Base-by-base conservation (phyloP, 2,888 invertebrate species). In the Eledona agricola region DNA sequence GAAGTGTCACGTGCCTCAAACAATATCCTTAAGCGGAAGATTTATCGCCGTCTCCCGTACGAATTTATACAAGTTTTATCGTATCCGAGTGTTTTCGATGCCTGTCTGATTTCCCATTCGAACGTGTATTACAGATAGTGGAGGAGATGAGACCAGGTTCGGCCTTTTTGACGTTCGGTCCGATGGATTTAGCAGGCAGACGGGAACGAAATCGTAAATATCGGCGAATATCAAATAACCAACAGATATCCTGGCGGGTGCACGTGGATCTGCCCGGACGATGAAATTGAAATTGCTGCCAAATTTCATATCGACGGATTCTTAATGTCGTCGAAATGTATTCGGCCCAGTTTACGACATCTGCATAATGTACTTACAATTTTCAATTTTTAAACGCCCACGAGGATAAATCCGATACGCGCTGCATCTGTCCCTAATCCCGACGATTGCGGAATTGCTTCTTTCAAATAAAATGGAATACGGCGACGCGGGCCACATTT, bases 41-140 rank as follows among this genome's bases (percentile, higher is more conserved):
- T 72, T 71, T 72, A 70, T 69, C 59, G 66, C 63, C 55, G 60
- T 64, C 58, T 66, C 63, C 59, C 63, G 62, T 64, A 59, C 65
- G 71, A 72, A 71, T 73, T 72, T 72, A 72, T 72, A 71, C 72
- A 72, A 71, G 67, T 72, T 72, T 72, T 68, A 71, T 69, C 70
- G 70, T 65, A 67, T 67, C 63, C 61, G 65, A 68, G 66, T 66
- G 70, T 65, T 70, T 65, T 67, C 63, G 60, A 62, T 65, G 62
- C 54, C 46, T 40, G 46, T 51, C 51, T 51, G 51, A 51, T 51
- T 51, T 46, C 63, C 62, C 60, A 64, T 65, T 64, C 65, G 65
- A 63, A 65, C 63, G 61, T 65, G 63, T 63, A 66, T 66, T 64
- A 65, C 64, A 64, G 61, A 61, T 61, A 60, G 55, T 50, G 46